Conservation (phyloP, 2,113 vertebrate species). For the Rhynchopsitta pachyrhyncha region DNA sequence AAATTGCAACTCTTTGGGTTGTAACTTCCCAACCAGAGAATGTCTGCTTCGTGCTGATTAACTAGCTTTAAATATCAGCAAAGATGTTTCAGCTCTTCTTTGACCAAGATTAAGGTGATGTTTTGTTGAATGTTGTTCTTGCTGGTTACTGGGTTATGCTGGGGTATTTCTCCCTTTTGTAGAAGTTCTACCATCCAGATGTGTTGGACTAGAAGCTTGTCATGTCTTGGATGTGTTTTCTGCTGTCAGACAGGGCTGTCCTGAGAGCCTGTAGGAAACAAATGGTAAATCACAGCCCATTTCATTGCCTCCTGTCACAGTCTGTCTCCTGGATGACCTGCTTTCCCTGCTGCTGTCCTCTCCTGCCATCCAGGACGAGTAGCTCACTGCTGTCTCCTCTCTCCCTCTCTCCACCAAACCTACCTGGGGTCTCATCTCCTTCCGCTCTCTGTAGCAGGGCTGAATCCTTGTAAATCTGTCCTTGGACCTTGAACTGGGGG, state of each 20-base stretch:
- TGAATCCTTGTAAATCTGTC: neutral
- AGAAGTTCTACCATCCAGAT: neutral
- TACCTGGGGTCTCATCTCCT: fast-evolving
- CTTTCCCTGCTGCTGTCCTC: neutral
- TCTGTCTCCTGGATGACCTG: neutral
- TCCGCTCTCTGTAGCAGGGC: neutral
- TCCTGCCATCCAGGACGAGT: neutral
- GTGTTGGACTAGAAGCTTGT: neutral
- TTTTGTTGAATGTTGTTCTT: neutral
- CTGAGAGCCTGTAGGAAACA: neutral
- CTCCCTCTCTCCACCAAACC: neutral
- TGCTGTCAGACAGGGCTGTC: neutral
- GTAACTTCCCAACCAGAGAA: neutral
- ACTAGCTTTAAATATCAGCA: neutral
- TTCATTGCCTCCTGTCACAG: neutral
- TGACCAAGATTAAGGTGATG: neutral
- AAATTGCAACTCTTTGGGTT: neutral
- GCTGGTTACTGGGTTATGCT: neutral
- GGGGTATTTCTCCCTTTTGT: neutral
- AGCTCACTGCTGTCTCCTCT: neutral
- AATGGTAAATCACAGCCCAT: neutral
- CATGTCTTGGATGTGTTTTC: neutral
- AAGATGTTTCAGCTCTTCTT: neutral
- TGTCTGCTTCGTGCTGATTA: neutral
- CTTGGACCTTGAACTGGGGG: neutral